Evolutionary conservation across 2,797 vertebrate species (phyloP).

Genomic region (Sebastes elongatus): DNA sequence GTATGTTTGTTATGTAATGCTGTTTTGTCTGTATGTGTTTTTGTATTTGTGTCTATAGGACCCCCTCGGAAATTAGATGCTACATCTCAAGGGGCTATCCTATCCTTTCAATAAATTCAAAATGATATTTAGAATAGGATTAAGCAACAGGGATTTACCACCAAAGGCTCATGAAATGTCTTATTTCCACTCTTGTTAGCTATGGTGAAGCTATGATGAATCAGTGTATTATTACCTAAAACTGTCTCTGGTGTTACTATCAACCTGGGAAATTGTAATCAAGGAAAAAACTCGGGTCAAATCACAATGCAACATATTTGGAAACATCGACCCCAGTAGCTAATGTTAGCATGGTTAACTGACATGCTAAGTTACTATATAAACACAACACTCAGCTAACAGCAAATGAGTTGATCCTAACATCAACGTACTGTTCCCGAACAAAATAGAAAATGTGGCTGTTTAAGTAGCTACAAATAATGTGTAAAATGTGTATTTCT

Average conservation of each 20-base stretch:
- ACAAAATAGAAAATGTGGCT: rapidly evolving
- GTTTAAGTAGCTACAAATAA: not conserved
- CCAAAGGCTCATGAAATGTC: not conserved
- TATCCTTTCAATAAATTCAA: no score
- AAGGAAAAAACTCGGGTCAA: not conserved
- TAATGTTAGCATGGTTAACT: not conserved
- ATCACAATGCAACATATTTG: not conserved
- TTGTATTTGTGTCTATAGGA: no score
- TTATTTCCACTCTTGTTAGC: not conserved
- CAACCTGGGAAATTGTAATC: not conserved
- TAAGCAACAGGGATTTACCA: not conserved
- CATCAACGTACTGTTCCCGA: not conserved
- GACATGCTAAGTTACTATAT: not conserved
- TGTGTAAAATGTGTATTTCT: not conserved
- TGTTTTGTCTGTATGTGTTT: no score
- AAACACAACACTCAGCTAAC: not conserved
- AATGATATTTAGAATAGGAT: not conserved
- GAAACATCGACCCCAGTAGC: not conserved
- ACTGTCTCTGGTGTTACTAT: not conserved
- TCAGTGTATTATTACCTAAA: not conserved
- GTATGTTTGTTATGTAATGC: no score
- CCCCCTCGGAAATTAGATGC: no score
- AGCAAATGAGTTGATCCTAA: not conserved
- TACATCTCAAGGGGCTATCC: no score
- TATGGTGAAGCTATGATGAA: no score